Evolutionary conservation across 2,888 invertebrate species (phyloP).

Genomic region (Leptogaster cylindrica): DNA sequence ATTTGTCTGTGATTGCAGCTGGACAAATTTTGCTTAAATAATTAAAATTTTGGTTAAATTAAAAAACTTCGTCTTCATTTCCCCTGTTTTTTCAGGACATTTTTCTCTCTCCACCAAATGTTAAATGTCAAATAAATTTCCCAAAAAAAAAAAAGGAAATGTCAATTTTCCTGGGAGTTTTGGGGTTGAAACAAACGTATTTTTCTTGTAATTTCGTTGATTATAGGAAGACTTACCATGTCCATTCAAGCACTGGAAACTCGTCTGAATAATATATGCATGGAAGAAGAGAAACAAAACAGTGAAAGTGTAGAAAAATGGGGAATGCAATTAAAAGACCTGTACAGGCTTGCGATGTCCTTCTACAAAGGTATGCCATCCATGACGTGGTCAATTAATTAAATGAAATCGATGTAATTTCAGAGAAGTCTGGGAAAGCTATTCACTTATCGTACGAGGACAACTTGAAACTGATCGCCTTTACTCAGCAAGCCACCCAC

Average conservation of each 20-base stretch:
- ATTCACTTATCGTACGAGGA: slow-evolving; percentile 93
- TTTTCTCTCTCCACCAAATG: too few species aligned
- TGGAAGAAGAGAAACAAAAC: slow-evolving; percentile 12
- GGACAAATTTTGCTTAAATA: too few species aligned
- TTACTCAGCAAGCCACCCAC: slow-evolving; percentile 87
- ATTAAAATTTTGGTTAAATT: too few species aligned
- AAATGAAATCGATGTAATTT: neutral
- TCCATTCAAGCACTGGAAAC: slow-evolving; percentile 21
- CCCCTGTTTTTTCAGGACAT: too few species aligned
- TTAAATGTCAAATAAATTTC: too few species aligned
- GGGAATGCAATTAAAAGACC: slow-evolving; percentile 75
- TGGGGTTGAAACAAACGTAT: too few species aligned
- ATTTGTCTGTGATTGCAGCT: too few species aligned
- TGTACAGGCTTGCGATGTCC: slow-evolving; percentile 85
- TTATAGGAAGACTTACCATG: too few species aligned
- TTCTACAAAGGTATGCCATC: slow-evolving; percentile 87
- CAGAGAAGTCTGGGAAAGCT: slow-evolving; percentile 98
- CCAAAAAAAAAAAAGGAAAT: too few species aligned
- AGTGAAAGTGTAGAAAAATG: slow-evolving; percentile 63
- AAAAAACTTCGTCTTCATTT: too few species aligned
- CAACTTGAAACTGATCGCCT: slow-evolving; percentile 87
- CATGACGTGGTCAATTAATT: neutral
- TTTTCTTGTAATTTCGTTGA: too few species aligned
- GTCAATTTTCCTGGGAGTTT: too few species aligned
- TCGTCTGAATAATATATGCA: slow-evolving; percentile 10